Evolutionary conservation across 2,797 vertebrate genomes (phyloP), one percentile per base, ranked within the genome.

Genomic region (Chaenodraco wilsoni): DNA sequence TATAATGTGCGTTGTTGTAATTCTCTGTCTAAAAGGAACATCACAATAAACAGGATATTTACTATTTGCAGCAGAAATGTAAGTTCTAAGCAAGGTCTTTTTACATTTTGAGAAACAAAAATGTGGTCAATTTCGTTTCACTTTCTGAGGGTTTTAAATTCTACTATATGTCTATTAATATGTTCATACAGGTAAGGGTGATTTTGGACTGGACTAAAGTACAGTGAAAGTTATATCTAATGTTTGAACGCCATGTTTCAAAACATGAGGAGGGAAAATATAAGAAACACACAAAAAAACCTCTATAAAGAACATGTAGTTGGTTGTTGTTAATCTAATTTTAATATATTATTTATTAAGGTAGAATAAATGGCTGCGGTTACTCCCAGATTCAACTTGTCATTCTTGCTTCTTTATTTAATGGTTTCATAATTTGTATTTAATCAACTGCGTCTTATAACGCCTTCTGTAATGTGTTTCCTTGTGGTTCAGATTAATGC

Each of bases 401-500:
- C 17, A 59, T 54, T 33, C 61, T 69, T 51, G 16, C n/a, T 37
- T 76, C 43, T 69, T 76, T 68, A 46, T 68, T 61, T 49, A 33
- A 52, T 10, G 16, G 23, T 64, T 19, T 55, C 23, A 40, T 54
- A 27, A 41, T 57, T 44, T 31, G 19, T 17, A 14, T 49, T 73
- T 60, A 41, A 62, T 56, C 40, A 16, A 13, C 55, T 57, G 37
- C 61, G 43, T 71, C 41, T 66, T n/a, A 33, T 23, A 44, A 9
- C 43, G 59, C 40, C 13, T 17, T 51, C 31, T 74, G 40, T 69
- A 56, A 74, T 65, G 21, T 72, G 70, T 50, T 50, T n/a, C 21
- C 44, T 31, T 21, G 14, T 3, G 54, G 66, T 65, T 76, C 81
- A 60, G 19, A 65, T 66, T 75, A 49, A 71, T 56, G 86, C 31